Percentiles rank a stretch among this genome's conserved stretches.
These are phyloP conservation scores for Glaucopsyche alexis DNA, from an alignment of 2,888 invertebrate species.

Conservation along the genomic window DNA sequence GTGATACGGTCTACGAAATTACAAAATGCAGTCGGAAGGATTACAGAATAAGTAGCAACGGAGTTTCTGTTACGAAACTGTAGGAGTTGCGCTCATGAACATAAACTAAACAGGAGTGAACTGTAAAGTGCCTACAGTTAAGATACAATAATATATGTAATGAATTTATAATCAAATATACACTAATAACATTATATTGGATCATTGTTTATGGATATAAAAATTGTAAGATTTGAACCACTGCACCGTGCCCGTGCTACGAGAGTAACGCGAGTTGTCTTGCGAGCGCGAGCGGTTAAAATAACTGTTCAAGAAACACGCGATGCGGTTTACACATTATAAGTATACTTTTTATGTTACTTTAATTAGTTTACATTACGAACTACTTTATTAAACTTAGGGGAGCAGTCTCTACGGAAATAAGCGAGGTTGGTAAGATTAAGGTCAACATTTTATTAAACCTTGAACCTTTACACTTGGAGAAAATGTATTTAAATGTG, in stretches of 20 bases:
- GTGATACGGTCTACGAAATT: no score
- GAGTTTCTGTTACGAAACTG: background rate
- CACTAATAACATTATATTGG: no score
- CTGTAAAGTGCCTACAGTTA: background rate
- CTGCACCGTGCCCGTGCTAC: no score
- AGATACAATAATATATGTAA: no score
- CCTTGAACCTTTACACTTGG: background rate
- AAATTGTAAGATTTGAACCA: no score
- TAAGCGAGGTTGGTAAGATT: background rate
- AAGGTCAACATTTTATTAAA: background rate
- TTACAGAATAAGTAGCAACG: background rate
- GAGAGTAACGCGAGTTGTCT: no score
- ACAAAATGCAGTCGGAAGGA: background rate
- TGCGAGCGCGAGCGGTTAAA: slow-evolving; percentile 13
- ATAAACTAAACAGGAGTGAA: background rate
- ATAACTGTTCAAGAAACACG: background rate
- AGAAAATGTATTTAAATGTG: background rate
- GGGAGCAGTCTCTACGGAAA: background rate
- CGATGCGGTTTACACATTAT: background rate
- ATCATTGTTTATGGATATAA: no score
- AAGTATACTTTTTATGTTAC: background rate
- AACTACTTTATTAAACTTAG: background rate
- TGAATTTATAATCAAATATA: no score
- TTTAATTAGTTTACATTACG: background rate
- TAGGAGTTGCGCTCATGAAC: background rate